A percentile compares a stretch with the other conserved stretches of the same genome.
Evolutionary conservation across 2,888 invertebrate species (phyloP).

Genomic region (Sinohyriopsis cumingii): DNA sequence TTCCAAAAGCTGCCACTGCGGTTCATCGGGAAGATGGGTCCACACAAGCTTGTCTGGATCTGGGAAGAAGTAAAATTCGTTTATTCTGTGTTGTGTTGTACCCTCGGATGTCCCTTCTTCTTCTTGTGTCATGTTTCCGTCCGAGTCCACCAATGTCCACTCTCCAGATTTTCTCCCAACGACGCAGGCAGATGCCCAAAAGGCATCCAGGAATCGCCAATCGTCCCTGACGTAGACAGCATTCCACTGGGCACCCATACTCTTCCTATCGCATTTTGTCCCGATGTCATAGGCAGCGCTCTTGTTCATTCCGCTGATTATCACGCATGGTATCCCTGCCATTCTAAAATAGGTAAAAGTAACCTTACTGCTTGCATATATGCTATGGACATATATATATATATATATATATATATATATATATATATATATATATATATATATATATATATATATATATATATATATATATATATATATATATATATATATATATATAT

Average conservation of each 20-base stretch:
- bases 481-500: too few relatives aligned
- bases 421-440: too few relatives aligned
- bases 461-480: too few relatives aligned
- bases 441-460: too few relatives aligned
- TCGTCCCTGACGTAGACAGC: slow-evolving; percentile 64
- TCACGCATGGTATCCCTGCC: slow-evolving; percentile 63
- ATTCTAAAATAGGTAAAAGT: slow-evolving; percentile 47
- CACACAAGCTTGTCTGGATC: slow-evolving; percentile 65
- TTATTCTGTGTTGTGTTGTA: slow-evolving; percentile 64
- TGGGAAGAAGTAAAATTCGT: slow-evolving; percentile 69
- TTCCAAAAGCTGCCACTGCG: slow-evolving; percentile 64
- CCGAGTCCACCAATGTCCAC: slow-evolving; percentile 64
- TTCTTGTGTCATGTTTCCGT: slow-evolving; percentile 54
- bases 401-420: too few relatives aligned
- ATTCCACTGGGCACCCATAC: slow-evolving; percentile 70
- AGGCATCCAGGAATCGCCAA: slow-evolving; percentile 67
- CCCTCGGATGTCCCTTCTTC: slow-evolving; percentile 57
- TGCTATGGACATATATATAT: too few relatives aligned
- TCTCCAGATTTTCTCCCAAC: slow-evolving; percentile 61
- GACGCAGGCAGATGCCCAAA: slow-evolving; percentile 68
- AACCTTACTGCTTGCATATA: background rate
- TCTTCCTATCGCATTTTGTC: slow-evolving; percentile 52
- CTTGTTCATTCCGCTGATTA: slow-evolving; percentile 69
- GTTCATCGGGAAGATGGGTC: slow-evolving; percentile 67
- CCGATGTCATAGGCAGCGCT: slow-evolving; percentile 69